These are phyloP conservation scores for Pinctada fucata DNA, from an alignment of 2,888 invertebrate genomes.

Conservation along the genomic window DNA sequence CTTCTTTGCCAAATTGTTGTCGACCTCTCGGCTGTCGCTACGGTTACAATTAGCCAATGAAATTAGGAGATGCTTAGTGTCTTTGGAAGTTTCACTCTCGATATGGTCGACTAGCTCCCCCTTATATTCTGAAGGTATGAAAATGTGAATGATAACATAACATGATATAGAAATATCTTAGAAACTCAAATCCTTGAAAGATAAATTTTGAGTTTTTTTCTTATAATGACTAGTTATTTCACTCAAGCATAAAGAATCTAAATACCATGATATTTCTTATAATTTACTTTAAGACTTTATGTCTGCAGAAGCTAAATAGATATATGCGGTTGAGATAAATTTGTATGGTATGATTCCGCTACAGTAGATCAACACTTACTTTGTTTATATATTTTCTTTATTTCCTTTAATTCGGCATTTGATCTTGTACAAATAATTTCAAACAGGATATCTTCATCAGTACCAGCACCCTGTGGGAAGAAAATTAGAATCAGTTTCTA, in stretches of 20 bases:
- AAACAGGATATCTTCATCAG: not conserved
- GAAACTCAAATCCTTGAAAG: no score
- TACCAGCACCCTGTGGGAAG: not conserved
- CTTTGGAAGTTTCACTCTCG: not conserved
- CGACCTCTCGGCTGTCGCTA: not conserved
- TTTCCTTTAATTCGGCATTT: not conserved
- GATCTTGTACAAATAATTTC: not conserved
- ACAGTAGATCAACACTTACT: not conserved
- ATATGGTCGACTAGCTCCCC: not conserved
- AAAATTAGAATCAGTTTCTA: no score
- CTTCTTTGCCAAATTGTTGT: not conserved
- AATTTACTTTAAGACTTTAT: no score
- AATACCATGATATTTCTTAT: no score
- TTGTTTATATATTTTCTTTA: not conserved
- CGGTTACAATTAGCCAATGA: not conserved
- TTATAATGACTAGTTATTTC: no score
- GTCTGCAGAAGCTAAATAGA: no score
- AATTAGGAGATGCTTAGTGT: not conserved
- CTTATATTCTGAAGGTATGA: not conserved
- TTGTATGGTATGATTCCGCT: not conserved
- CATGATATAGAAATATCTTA: no score
- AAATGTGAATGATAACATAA: no score
- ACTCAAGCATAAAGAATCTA: no score
- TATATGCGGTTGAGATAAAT: not conserved
- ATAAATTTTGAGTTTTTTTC: no score